These are phyloP conservation scores for Centropristis striata DNA, from an alignment of 2,113 vertebrate species.

Conservation along the genomic window DNA sequence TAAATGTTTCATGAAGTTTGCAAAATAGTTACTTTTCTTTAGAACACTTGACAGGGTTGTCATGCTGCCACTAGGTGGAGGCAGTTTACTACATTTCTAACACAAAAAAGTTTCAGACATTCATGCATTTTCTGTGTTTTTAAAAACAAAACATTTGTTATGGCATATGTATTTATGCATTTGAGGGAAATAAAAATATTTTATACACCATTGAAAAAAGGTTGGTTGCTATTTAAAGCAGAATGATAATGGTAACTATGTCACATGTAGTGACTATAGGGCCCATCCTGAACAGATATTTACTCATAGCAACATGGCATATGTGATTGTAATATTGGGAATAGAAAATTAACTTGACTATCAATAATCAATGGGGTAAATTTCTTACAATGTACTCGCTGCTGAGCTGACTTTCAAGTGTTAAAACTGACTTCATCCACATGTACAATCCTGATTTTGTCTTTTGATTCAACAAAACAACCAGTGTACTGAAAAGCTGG, in stretches of 20 bases:
- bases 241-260: background rate
- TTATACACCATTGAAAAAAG: background rate
- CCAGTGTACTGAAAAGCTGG: background rate
- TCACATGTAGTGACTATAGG: background rate
- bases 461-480: background rate
- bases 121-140: background rate
- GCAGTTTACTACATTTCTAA: conserved; percentile 9
- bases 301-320: conserved; percentile 8
- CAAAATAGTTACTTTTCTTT: background rate
- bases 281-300: conserved; percentile 7
- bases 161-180: background rate
- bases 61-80: conserved; percentile 55
- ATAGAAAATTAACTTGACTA: background rate
- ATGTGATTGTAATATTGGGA: background rate
- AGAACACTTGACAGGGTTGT: background rate
- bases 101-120: background rate
- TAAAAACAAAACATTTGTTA: background rate
- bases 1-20: background rate
- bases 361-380: background rate
- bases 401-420: background rate
- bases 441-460: background rate
- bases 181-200: background rate
- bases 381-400: background rate
- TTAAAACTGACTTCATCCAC: background rate
- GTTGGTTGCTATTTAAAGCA: background rate